These are phyloP conservation scores for Serripes groenlandicus DNA, from an alignment of 2,888 invertebrate species.

Conservation along the genomic window DNA sequence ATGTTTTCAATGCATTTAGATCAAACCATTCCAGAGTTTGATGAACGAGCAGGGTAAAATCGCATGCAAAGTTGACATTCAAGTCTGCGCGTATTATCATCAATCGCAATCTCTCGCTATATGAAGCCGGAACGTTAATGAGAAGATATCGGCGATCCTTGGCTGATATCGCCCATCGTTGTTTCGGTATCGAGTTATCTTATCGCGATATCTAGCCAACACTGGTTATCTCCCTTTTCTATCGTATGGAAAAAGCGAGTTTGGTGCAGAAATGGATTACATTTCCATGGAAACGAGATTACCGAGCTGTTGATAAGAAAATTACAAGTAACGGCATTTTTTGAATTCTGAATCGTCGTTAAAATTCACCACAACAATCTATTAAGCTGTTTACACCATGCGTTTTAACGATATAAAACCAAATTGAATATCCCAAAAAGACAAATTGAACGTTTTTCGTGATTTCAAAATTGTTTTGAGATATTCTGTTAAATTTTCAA, in stretches of 20 bases:
- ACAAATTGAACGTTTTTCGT: too few relatives aligned
- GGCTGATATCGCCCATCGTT: constrained; percentile 12
- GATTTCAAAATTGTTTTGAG: too few relatives aligned
- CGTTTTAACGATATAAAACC: too few relatives aligned
- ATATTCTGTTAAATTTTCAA: too few relatives aligned
- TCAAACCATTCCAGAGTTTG: too few relatives aligned
- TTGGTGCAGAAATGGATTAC: constrained; percentile 51
- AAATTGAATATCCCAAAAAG: too few relatives aligned
- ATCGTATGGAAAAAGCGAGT: constrained; percentile 48
- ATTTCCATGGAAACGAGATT: constrained; percentile 58
- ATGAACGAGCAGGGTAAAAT: neutral
- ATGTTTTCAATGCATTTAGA: too few relatives aligned
- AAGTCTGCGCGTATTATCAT: neutral
- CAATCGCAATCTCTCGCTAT: constrained; percentile 23
- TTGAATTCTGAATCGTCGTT: neutral
- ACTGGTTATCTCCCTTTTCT: constrained; percentile 56
- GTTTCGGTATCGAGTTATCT: constrained; percentile 43
- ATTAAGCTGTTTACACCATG: neutral
- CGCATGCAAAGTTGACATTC: constrained; percentile 22
- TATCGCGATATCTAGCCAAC: constrained; percentile 41
- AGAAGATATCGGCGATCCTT: constrained; percentile 25
- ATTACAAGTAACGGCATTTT: constrained; percentile 30
- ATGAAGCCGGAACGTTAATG: constrained; percentile 28
- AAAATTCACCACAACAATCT: neutral
- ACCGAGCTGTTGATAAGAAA: constrained; percentile 46